Evolutionary conservation across 1,140 invertebrate genomes (phyloP), one percentile per base, ranked within the genome.

Genomic region (Vanessa tameamea): DNA sequence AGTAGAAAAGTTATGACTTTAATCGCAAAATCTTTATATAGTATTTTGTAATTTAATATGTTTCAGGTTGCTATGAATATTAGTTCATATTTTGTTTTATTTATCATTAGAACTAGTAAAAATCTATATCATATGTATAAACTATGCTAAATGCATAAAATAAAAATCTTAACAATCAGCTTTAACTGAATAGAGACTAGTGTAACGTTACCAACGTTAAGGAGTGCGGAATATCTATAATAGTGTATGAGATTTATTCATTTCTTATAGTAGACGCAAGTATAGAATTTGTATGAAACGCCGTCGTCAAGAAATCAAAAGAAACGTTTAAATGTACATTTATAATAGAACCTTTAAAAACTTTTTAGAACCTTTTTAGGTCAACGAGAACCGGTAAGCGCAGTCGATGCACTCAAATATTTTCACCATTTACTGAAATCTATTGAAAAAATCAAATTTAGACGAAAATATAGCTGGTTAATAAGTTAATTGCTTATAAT

Each of bases 371-470:
- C 50, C 53, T 57, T 57, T 57, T 57, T 57, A 13, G 53, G 20
- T 57, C 53, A 57, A 57, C 53, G 53, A 57, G 53, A 57, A 23
- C 53, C 53, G 53, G 53, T 57, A 23, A 57, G 53, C 53, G 53
- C 20, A n/a, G 16, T 11, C 23, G 53, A 57, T 57, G 53, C 53
- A 57, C 23, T 57, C 16, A 57, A 57, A 57, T 57, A 57, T 57
- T 57, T 23, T 7, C 53, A 57, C 7, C 16, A 20, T 13, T 57
- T 57, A 57, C 53, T 57, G 12, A 57, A 57, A 23, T 57, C 20
- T 57, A 57, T 57, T 57, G 11, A 57, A 26, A 23, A 57, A 8
- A 23, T 57, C 13, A 8, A n/a, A 55, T 55, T 20, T 55, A 20
- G 16, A 55, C 12, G n/a, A 20, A 55, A 55, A n/a, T 55, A 55